Evolutionary conservation across 1,140 invertebrate genomes (phyloP).

Genomic region (Himalopsyche phryganea): DNA sequence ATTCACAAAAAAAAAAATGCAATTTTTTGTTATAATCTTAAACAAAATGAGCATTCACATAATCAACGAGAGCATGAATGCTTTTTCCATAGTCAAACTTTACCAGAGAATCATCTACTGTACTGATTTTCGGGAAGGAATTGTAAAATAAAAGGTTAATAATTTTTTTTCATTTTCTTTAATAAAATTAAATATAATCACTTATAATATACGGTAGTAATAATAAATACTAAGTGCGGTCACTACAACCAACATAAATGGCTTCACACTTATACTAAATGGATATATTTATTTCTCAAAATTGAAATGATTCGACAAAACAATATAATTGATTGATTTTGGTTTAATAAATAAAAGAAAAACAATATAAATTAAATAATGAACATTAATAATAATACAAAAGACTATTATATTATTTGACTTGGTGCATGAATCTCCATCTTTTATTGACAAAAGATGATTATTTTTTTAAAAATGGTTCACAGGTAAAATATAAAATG

Average conservation of each 20-base stretch:
- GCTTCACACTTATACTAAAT: slow-evolving; percentile 31
- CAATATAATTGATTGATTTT: slow-evolving; percentile 7
- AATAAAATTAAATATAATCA: slow-evolving; percentile 37
- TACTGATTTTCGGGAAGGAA: no score
- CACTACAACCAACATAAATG: slow-evolving; percentile 33
- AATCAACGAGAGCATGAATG: no score
- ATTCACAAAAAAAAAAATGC: no score
- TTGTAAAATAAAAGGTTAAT: slow-evolving; percentile 1
- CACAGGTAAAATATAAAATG: neutral
- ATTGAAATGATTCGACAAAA: slow-evolving; percentile 4
- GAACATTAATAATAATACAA: slow-evolving; percentile 16
- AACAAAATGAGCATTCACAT: no score
- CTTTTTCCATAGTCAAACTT: no score
- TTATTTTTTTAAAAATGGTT: neutral
- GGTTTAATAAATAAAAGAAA: neutral
- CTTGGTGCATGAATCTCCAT: neutral
- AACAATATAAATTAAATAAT: neutral
- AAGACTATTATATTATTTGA: slow-evolving; percentile 16
- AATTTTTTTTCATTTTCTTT: slow-evolving; percentile 32
- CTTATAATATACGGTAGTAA: slow-evolving; percentile 34
- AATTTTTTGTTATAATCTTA: no score
- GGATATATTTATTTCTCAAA: slow-evolving; percentile 28
- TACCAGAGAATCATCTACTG: no score
- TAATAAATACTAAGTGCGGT: slow-evolving; percentile 34
- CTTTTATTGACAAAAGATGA: neutral